Percentiles rank a stretch among this genome's conserved stretches.
Conservation (phyloP, 2,797 vertebrate genomes). For the Tokudaia muenninki region DNA sequence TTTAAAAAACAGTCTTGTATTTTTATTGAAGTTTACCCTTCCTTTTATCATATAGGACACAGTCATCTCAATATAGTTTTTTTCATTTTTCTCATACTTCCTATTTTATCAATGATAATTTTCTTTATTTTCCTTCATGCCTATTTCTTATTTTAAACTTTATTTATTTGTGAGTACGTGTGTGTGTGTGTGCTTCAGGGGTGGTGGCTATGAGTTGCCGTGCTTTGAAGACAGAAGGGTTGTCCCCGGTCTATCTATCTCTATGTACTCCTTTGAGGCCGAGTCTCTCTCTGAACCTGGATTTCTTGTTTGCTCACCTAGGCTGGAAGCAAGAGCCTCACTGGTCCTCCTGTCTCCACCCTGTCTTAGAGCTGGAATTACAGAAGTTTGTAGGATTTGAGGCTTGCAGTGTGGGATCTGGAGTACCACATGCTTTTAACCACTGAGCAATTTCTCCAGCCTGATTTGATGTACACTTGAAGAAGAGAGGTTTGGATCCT, state of each 20-base stretch:
- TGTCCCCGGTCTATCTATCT: neutral
- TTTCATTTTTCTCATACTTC: neutral
- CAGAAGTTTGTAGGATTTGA: neutral
- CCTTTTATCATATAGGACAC: neutral
- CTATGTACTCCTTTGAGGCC: neutral
- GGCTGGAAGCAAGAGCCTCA: neutral
- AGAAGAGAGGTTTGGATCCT: neutral
- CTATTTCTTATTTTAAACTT: neutral
- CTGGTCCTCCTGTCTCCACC: neutral
- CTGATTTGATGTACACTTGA: neutral
- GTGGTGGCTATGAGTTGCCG: neutral
- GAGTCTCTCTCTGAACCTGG: neutral
- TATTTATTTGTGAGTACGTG: neutral
- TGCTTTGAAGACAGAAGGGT: neutral
- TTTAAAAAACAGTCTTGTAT: neutral
- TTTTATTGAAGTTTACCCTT: conserved; percentile 1
- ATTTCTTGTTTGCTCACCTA: neutral
- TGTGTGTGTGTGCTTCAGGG: neutral
- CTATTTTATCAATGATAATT: neutral
- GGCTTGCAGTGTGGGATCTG: neutral
- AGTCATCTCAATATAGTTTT: neutral
- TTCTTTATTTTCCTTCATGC: neutral
- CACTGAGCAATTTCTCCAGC: neutral
- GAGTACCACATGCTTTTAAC: neutral
- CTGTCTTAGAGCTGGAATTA: neutral